Conservation (phyloP, 2,888 invertebrate genomes). For the Junonia oenone region DNA sequence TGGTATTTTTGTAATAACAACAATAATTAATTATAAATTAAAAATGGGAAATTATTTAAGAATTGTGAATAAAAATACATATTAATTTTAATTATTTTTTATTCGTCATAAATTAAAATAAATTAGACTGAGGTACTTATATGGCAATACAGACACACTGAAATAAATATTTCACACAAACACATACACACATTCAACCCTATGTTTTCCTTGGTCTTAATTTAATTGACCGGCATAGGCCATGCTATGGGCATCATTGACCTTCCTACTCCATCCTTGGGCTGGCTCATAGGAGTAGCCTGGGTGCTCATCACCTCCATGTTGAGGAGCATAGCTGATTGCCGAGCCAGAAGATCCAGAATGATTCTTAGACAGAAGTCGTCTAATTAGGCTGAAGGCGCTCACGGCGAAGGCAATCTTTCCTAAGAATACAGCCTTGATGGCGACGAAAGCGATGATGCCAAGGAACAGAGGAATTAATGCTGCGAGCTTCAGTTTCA, state of each 20-base stretch:
- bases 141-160: conserved; percentile 47
- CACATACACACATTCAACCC: conserved; percentile 38
- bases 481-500: conserved; percentile 88
- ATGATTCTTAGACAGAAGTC: conserved; percentile 83
- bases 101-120: conserved; percentile 38
- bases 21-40: not conserved
- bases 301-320: conserved; percentile 76
- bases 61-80: conserved; percentile 18
- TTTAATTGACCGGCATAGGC: conserved; percentile 80
- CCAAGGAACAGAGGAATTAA: conserved; percentile 88
- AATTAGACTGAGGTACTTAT: conserved; percentile 61
- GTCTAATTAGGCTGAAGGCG: conserved; percentile 82
- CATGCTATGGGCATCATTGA: conserved; percentile 82
- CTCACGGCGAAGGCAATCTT: conserved; percentile 91
- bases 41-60: not conserved
- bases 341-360: conserved; percentile 39
- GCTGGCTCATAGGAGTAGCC: conserved; percentile 76
- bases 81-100: conserved; percentile 33
- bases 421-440: conserved; percentile 91
- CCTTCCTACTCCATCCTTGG: conserved; percentile 82
- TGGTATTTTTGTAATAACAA: not conserved
- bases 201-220: conserved; percentile 32
- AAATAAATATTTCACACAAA: conserved; percentile 39
- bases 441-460: conserved; percentile 86
- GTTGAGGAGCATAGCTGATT: conserved; percentile 83